Evolutionary conservation across 2,888 invertebrate genomes (phyloP).

Genomic region (Hydropsyche betteni): DNA sequence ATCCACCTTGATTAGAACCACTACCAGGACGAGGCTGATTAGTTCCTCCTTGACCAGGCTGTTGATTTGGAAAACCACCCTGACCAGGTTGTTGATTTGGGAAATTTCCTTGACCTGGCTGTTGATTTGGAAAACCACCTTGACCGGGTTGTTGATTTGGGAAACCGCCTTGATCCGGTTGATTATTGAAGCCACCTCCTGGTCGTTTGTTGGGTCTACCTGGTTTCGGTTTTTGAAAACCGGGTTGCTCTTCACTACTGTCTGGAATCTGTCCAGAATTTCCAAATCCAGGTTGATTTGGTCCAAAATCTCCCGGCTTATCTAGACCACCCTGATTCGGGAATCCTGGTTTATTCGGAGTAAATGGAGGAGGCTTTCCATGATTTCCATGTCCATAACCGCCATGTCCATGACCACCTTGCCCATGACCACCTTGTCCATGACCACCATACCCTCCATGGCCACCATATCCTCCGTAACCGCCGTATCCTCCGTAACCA

Average conservation of each 20-base stretch:
- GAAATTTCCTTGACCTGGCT: not conserved
- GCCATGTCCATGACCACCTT: too few species aligned
- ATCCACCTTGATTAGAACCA: not conserved
- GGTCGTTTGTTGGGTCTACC: too few species aligned
- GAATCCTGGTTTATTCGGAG: not conserved
- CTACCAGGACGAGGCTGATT: not conserved
- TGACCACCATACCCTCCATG: too few species aligned
- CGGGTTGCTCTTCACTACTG: too few species aligned
- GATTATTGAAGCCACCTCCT: too few species aligned
- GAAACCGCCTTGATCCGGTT: too few species aligned
- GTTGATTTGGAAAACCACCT: constrained; percentile 3
- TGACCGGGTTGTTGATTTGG: not conserved
- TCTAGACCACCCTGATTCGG: not conserved
- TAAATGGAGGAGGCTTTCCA: not conserved
- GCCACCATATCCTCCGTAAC: constrained; percentile 14
- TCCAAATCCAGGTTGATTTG: not conserved
- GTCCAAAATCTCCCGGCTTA: not conserved
- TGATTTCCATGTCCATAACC: not conserved
- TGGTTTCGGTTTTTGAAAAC: too few species aligned
- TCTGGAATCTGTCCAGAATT: too few species aligned
- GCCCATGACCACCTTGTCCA: too few species aligned
- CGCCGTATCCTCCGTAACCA: constrained; percentile 27
- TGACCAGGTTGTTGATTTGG: not conserved
- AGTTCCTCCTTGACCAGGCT: not conserved
- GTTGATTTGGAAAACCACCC: constrained; percentile 1